Base-by-base conservation (phyloP, 2,797 vertebrate genomes). In the Mionectes olivaceus region DNA sequence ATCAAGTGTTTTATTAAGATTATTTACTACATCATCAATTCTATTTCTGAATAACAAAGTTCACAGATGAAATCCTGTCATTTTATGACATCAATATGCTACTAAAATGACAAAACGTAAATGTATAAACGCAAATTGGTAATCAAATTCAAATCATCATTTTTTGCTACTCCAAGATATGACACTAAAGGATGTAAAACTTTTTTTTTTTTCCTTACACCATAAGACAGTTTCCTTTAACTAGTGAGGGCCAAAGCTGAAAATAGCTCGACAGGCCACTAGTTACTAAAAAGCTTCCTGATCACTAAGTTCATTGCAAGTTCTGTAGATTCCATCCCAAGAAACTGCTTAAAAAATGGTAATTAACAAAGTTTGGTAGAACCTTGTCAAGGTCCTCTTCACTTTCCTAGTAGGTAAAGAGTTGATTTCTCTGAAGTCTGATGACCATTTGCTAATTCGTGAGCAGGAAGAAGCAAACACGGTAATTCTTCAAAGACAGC, bases 21-120 rank as follows among this genome's bases (percentile, higher is more conserved):
- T 92, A 93, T 87, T 93, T 96, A 90, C 89, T 82, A 71, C 35
- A 57, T 74, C 49, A 83, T 76, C 47, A 56, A 44, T 79, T 81
- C 60, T 55, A 60, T 41, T 65, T 92, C 65, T 79, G 49, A 65
- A 43, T 77, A 94, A 82, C 15, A 63, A 70, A 90, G 33, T 61
- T 90, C 63, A 90, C 49, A 86, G 59, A 89, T 53, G 12, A 75
- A 95, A 83, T 83, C 27, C 39, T 53, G 23, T 50, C 65, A 70
- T 76, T 93, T 89, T 74, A 65, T 56, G 52, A 52, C 43, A 92
- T 78, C 67, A 82, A 25, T 82, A 86, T 80, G 43, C 49, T 78
- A 35, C 32, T 89, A 64, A 44, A 64, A 64, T 18, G 15, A 44
- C n/a, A 44, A 64, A 44, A 64, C 18, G 22, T 44, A 32, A 63